Base-by-base conservation (phyloP, 2,797 vertebrate genomes). In the Alosa sapidissima region DNA sequence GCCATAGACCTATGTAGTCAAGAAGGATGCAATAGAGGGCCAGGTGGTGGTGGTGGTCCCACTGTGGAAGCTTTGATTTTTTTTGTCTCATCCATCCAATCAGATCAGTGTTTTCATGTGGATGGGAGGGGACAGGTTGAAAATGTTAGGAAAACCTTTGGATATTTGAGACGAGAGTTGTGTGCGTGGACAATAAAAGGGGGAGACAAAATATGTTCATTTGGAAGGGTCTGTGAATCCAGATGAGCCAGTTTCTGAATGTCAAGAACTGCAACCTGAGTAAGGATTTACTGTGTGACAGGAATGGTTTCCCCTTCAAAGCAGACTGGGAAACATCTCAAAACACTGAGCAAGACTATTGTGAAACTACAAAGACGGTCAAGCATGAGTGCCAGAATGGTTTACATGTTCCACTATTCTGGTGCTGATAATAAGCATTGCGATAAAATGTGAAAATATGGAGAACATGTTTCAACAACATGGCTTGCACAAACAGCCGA, bases 221-320 rank as follows among this genome's bases (percentile, higher is more conserved):
- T 65, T 65, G 60, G 19, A 47, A 21, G 16, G 41, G 72, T 21
- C 41, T 78, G 1, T 21, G 41, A 75, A 75, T 47, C 36, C 41
- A 78, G 72, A 78, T 47, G 36, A 78, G 36, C 41, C 41, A 47
- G 72, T 78, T n/a, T 78, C 72, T 21, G 68, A 11, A 75, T 13
- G 14, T 16, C 72, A 47, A 62, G 9, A 62, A 62, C 41, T 47
- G 68, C 3, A 19, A 45, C 33, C 14, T 11, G 19, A 58, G 5
- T 72, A 36, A 33, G 36, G 33, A 75, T 75, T 75, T 45, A 24
- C 68, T 72, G 33, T 41, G 36, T 78, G 72, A 78, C 72, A 78
- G 41, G 14, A 78, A 47, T 47, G 16, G 6, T 1, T 47, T 78
- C 41, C 41, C 14, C 72, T 21, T 47, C 14, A 9, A 21, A 41